A percentile compares a stretch with the other conserved stretches of the same genome.
Conservation (phyloP, 2,888 invertebrate genomes). For the Petrolisthes manimaculis region DNA sequence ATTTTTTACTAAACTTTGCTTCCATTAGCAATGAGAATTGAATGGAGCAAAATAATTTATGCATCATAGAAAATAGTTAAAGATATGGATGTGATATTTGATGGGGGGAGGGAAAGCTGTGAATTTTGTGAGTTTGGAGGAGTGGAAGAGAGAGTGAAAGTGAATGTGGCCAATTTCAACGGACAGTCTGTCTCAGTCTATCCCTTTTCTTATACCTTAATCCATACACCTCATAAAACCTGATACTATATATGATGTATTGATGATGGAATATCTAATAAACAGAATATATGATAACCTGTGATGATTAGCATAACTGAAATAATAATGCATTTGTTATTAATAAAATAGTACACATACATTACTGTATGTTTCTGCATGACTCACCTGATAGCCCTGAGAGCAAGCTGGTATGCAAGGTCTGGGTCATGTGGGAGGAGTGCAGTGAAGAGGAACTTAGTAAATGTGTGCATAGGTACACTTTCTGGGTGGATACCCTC, state of each 20-base stretch:
- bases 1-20: too few species aligned
- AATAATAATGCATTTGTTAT: background rate
- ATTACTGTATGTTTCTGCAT: background rate
- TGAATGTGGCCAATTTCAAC: too few species aligned
- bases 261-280: background rate
- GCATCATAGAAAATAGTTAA: too few species aligned
- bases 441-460: slow-evolving; percentile 83
- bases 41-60: too few species aligned
- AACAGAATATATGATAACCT: background rate
- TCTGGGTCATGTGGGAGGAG: slow-evolving; percentile 82
- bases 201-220: too few species aligned
- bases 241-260: background rate
- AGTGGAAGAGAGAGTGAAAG: too few species aligned
- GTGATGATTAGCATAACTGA: background rate
- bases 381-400: slow-evolving; percentile 79
- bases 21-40: too few species aligned
- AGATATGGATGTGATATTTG: too few species aligned
- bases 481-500: slow-evolving; percentile 84
- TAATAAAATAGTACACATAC: background rate
- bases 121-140: too few species aligned
- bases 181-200: too few species aligned
- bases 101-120: too few species aligned
- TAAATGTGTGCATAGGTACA: slow-evolving; percentile 87
- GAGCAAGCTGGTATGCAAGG: slow-evolving; percentile 83
- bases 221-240: too few species aligned